These are phyloP conservation scores for Heliconius eleuchia DNA, from an alignment of 1,140 invertebrate species.

Conservation along the genomic window DNA sequence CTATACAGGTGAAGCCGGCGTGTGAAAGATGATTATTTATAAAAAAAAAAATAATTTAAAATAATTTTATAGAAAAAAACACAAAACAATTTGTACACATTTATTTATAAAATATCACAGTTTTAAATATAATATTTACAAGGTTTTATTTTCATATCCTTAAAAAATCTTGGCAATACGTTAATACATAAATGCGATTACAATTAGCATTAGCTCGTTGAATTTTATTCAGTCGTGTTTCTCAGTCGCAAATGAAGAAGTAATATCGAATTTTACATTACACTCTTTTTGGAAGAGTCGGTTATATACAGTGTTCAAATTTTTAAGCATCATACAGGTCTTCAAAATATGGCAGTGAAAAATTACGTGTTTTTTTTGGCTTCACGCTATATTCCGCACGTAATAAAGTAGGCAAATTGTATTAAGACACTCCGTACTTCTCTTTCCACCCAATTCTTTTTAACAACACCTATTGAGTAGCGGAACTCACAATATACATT, in stretches of 20 bases:
- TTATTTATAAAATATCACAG: slow-evolving; percentile 75
- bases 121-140: slow-evolving; percentile 72
- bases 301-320: neutral
- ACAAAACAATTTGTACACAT: slow-evolving; percentile 43
- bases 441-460: too few relatives aligned
- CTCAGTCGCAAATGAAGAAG: slow-evolving; percentile 33
- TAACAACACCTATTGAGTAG: too few relatives aligned
- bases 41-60: too few relatives aligned
- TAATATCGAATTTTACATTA: neutral
- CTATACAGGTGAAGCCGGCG: too few relatives aligned
- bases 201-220: slow-evolving; percentile 37
- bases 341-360: neutral
- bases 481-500: too few relatives aligned
- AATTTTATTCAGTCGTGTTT: slow-evolving; percentile 49
- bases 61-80: neutral
- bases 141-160: slow-evolving; percentile 32
- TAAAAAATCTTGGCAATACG: slow-evolving; percentile 25
- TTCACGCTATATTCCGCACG: too few relatives aligned
- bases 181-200: slow-evolving; percentile 24
- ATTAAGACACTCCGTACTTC: too few relatives aligned
- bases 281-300: neutral
- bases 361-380: neutral
- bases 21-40: too few relatives aligned
- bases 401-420: too few relatives aligned
- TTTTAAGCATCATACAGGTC: too few relatives aligned